A percentile compares a stretch with the other conserved stretches of the same genome.
These are phyloP conservation scores for Rhopalosiphum maidis DNA, from an alignment of 1,140 invertebrate species.

Conservation along the genomic window DNA sequence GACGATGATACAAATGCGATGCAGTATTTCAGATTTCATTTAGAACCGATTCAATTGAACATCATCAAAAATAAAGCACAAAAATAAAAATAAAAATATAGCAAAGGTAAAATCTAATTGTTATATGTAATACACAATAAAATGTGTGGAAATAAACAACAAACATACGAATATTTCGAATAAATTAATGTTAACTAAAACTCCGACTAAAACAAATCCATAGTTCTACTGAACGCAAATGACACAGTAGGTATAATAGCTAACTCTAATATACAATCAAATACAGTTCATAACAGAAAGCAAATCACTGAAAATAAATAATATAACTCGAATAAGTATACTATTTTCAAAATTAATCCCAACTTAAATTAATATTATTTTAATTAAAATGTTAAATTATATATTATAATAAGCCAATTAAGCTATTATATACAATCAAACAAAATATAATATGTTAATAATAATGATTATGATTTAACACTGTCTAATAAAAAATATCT, in stretches of 20 bases:
- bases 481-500: background rate
- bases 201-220: no score
- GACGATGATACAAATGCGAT: background rate
- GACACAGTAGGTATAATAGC: background rate
- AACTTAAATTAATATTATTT: background rate
- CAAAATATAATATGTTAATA: background rate
- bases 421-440: background rate
- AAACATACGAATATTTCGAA: background rate
- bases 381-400: background rate
- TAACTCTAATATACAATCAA: background rate
- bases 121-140: background rate
- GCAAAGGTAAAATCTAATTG: no score
- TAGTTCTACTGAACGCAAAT: background rate
- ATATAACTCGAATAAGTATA: background rate
- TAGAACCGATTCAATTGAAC: background rate
- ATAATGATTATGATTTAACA: background rate
- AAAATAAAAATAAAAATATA: no score
- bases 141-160: background rate
- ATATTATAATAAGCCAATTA: background rate
- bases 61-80: no score
- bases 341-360: background rate
- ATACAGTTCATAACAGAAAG: background rate
- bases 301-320: background rate
- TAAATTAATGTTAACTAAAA: background rate
- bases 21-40: background rate